phyloP scores from a whole-genome alignment of 2,113 vertebrate species.

The Platichthys stellatus region DNA sequence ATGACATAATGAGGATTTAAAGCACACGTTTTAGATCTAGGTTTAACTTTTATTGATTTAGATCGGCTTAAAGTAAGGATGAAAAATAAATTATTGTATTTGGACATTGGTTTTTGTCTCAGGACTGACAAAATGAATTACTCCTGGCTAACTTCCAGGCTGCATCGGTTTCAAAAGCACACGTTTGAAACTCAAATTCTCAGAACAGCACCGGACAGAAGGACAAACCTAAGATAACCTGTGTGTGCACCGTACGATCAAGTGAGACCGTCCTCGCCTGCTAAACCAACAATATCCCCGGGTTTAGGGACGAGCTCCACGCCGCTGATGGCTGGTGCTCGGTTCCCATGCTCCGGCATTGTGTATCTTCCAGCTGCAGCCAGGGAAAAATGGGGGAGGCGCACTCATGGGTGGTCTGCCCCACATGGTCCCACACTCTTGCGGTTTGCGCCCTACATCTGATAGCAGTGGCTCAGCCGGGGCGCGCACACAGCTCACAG shows the following conservation, averaged over 20 bases:
- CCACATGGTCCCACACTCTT: constrained; percentile 78
- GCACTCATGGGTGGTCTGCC: constrained; percentile 81
- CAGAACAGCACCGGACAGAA: constrained; percentile 13
- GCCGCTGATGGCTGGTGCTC: constrained; percentile 51
- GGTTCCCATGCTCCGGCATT: constrained; percentile 77
- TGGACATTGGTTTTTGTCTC: constrained; percentile 3
- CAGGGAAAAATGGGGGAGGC: constrained; percentile 53
- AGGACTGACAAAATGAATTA: neutral
- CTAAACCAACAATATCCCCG: constrained; percentile 58
- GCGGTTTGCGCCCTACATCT: constrained; percentile 81
- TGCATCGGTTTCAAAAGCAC: constrained; percentile 30
- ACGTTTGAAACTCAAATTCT: constrained; percentile 40
- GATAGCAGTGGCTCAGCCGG: constrained; percentile 78
- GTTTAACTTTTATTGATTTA: neutral
- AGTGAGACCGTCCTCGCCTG: constrained; percentile 41
- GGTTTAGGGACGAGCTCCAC: constrained; percentile 40
- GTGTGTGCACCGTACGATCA: constrained; percentile 16
- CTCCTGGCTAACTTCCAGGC: constrained; percentile 12
- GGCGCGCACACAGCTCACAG: constrained; percentile 64
- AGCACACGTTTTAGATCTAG: neutral
- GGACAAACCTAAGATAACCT: constrained; percentile 19
- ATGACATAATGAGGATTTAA: constrained; percentile 26
- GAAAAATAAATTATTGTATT: neutral
- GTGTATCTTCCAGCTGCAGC: constrained; percentile 76
- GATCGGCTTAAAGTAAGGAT: neutral